phyloP scores from a whole-genome alignment of 1,140 invertebrate genomes.

The Pantala flavescens region DNA sequence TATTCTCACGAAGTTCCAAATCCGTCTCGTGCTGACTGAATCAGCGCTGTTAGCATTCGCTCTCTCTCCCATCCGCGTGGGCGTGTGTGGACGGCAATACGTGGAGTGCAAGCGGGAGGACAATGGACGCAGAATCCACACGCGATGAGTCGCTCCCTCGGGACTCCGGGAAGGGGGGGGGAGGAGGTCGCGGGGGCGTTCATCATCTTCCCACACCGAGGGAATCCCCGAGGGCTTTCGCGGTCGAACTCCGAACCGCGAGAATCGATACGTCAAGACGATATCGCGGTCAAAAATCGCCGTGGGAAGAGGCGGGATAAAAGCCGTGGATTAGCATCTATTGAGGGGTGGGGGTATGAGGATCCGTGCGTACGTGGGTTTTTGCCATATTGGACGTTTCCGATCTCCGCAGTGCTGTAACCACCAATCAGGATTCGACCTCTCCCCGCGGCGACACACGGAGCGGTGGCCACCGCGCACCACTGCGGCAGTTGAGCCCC shows the following conservation, averaged over 20 bases:
- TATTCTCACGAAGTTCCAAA: too few relatives aligned
- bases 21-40: too few relatives aligned
- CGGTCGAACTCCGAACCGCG: neutral
- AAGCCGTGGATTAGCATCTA: neutral
- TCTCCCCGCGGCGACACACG: neutral
- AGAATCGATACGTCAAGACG: slow-evolving; percentile 1
- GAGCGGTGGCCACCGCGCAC: neutral
- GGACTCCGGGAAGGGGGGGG: neutral
- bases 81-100: neutral
- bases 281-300: neutral
- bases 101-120: neutral
- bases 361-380: neutral
- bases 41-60: too few relatives aligned
- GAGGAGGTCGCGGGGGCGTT: too few relatives aligned
- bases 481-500: neutral
- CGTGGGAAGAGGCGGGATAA: neutral
- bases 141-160: neutral
- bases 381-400: slow-evolving; percentile 9
- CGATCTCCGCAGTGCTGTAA: neutral
- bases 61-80: neutral
- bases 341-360: neutral
- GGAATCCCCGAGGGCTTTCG: neutral
- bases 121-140: neutral
- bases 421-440: slow-evolving; percentile 7
- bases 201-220: neutral